Conservation (phyloP, 2,113 vertebrate species). For the Ramphastos sulfuratus region DNA sequence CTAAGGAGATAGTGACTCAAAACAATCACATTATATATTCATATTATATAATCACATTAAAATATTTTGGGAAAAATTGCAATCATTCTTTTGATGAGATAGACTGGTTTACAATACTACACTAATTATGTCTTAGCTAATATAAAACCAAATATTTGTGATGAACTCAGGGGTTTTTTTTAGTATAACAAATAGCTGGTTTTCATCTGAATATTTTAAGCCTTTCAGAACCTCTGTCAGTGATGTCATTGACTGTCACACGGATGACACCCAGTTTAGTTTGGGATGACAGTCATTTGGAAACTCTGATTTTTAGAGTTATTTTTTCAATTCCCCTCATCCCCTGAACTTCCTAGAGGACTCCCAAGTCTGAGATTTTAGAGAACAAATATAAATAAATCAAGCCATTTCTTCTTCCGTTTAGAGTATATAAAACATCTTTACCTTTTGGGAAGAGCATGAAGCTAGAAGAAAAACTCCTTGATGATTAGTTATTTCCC, state of each 20-base stretch:
- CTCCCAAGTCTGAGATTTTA: not conserved
- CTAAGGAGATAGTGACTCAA: not conserved
- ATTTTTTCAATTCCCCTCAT: no score
- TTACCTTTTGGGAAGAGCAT: not conserved
- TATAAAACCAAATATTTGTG: not conserved
- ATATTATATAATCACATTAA: no score
- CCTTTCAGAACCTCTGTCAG: not conserved
- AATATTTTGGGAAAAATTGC: not conserved
- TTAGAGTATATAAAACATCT: not conserved
- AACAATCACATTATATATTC: not conserved
- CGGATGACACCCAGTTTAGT: not conserved
- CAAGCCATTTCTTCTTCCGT: not conserved
- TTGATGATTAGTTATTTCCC: not conserved
- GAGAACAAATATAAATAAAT: not conserved
- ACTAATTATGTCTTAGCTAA: not conserved
- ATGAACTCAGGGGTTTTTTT: not conserved
- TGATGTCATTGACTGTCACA: not conserved
- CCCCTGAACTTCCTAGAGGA: not conserved
- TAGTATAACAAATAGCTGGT: not conserved
- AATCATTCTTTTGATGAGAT: not conserved
- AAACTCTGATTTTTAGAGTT: not conserved
- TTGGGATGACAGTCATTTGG: not conserved
- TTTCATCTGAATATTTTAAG: not conserved
- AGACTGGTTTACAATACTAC: not conserved
- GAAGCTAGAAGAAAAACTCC: not conserved